Evolutionary conservation across 2,797 vertebrate genomes (phyloP).

Genomic region (Mus minutoides): DNA sequence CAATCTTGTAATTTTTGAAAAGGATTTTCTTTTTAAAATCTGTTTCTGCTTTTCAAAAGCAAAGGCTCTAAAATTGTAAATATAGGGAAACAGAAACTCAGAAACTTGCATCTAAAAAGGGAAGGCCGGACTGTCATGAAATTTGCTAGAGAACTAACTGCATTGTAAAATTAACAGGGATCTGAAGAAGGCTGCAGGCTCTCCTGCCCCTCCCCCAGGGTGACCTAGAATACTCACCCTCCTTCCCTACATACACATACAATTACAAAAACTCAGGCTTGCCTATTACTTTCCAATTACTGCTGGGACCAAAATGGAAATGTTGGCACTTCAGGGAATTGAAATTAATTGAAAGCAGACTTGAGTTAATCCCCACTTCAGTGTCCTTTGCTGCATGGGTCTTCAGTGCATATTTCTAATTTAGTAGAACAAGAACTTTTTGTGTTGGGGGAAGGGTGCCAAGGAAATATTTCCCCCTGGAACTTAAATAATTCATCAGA

Average conservation of each 20-base stretch:
- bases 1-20: not conserved
- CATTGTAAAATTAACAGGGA: slow-evolving; percentile 26
- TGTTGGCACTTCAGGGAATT: slow-evolving; percentile 76
- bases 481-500: slow-evolving; percentile 59
- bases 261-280: slow-evolving; percentile 58
- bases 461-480: slow-evolving; percentile 63
- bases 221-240: slow-evolving; percentile 69
- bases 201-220: slow-evolving; percentile 42
- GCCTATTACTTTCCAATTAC: slow-evolving; percentile 82
- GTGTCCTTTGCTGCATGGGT: slow-evolving; percentile 78
- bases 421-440: slow-evolving; percentile 82
- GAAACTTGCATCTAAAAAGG: not conserved
- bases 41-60: slow-evolving; percentile 42
- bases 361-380: slow-evolving; percentile 85
- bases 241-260: slow-evolving; percentile 14
- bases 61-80: slow-evolving; percentile 16
- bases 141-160: slow-evolving; percentile 26
- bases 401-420: slow-evolving; percentile 83
- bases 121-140: slow-evolving; percentile 34
- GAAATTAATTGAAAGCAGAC: slow-evolving; percentile 86
- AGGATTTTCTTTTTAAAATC: not conserved
- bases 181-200: not conserved
- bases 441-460: slow-evolving; percentile 30
- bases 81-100: not conserved
- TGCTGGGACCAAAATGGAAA: slow-evolving; percentile 78